Conservation (phyloP, 2,888 invertebrate genomes). For the Iphiclides podalirius region DNA sequence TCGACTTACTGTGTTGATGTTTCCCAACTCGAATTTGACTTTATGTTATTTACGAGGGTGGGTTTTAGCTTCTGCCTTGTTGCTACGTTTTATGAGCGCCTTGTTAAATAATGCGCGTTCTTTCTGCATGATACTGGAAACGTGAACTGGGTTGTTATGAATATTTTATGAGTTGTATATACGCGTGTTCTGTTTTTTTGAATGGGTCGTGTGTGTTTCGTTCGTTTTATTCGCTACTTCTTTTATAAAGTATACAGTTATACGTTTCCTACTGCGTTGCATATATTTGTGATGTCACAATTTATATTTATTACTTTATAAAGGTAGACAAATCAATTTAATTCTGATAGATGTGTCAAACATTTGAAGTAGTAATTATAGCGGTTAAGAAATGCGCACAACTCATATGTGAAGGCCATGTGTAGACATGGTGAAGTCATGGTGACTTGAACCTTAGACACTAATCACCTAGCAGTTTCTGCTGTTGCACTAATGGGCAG, state of each 20-base stretch:
- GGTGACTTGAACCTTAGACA: no score
- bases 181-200: constrained; percentile 52
- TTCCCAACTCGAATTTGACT: constrained; percentile 10
- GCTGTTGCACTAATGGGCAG: no score
- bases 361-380: no score
- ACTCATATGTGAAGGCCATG: no score
- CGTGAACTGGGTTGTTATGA: constrained; percentile 49
- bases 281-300: no score
- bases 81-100: constrained; percentile 52
- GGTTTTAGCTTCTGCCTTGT: constrained; percentile 40
- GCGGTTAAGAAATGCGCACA: no score
- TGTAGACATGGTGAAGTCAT: no score
- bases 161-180: constrained; percentile 55
- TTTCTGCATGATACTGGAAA: constrained; percentile 51
- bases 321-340: no score
- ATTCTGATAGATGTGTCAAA: no score
- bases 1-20: constrained; percentile 7
- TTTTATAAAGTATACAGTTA: constrained; percentile 14
- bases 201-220: constrained; percentile 27
- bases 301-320: no score
- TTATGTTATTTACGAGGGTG: constrained; percentile 41
- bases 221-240: constrained; percentile 9
- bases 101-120: constrained; percentile 64
- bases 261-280: not conserved
- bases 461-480: no score